Evolutionary conservation across 2,888 invertebrate genomes (phyloP).

Genomic region (Amphipoea lucens): DNA sequence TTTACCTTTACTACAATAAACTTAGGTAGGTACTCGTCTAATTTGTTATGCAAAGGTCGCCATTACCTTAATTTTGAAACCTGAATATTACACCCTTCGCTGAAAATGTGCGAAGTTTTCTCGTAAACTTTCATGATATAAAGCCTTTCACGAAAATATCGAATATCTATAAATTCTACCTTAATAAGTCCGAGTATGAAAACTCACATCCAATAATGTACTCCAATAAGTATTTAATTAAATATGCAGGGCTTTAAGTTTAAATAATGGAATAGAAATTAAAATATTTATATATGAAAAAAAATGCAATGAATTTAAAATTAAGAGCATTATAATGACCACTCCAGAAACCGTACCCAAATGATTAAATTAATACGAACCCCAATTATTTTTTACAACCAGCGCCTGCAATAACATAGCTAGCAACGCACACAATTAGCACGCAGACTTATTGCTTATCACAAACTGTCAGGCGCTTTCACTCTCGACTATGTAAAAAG

Average conservation of each 20-base stretch:
- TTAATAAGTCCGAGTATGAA: neutral
- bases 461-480: constrained; percentile 73
- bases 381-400: neutral
- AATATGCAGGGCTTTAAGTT: neutral
- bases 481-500: constrained; percentile 58
- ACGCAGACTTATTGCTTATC: constrained; percentile 73
- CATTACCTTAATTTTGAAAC: constrained; percentile 1
- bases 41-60: neutral
- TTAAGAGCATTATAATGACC: neutral
- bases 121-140: constrained; percentile 31
- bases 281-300: neutral
- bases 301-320: neutral
- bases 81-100: neutral
- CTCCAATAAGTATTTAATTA: neutral
- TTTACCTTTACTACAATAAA: neutral
- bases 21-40: neutral
- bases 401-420: constrained; percentile 58
- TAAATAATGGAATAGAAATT: neutral
- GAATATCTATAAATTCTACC: constrained; percentile 20
- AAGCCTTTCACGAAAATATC: constrained; percentile 19
- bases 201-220: neutral
- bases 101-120: constrained; percentile 46
- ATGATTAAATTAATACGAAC: constrained; percentile 12
- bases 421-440: constrained; percentile 69
- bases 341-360: neutral